These are phyloP conservation scores for Myiotriccus ornatus DNA, from an alignment of 2,797 vertebrate genomes.

Conservation along the genomic window DNA sequence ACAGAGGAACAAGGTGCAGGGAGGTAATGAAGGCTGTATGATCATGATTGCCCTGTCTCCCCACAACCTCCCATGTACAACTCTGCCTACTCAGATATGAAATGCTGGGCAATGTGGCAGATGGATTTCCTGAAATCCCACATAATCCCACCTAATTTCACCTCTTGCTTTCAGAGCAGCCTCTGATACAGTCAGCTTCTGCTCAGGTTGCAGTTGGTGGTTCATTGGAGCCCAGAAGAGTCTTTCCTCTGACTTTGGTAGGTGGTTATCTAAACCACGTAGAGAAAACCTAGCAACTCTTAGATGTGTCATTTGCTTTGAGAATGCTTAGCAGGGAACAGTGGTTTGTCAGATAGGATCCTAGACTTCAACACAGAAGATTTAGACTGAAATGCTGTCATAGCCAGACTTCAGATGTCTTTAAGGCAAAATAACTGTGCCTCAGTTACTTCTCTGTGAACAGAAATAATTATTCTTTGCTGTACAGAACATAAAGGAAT, in stretches of 20 bases:
- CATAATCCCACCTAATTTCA: neutral
- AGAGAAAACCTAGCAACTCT: neutral
- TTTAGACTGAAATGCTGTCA: neutral
- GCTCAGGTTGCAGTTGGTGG: neutral
- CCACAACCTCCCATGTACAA: fast-evolving
- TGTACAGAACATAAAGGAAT: neutral
- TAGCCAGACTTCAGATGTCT: neutral
- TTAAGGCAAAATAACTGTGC: neutral
- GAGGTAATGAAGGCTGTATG: neutral
- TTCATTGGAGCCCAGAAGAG: neutral
- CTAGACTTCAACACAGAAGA: neutral
- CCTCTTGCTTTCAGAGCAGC: neutral
- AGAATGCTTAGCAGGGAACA: neutral
- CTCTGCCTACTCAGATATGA: neutral
- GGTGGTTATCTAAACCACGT: neutral
- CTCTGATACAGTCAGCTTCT: neutral
- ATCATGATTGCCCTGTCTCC: neutral
- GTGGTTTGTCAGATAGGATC: neutral
- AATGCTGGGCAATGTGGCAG: neutral
- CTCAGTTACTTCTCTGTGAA: neutral
- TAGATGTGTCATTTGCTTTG: neutral
- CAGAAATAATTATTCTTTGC: neutral
- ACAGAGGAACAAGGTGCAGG: neutral
- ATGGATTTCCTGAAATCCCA: neutral
- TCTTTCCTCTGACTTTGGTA: neutral